These are phyloP conservation scores for Tapera naevia DNA, from an alignment of 2,797 vertebrate species.

Conservation along the genomic window DNA sequence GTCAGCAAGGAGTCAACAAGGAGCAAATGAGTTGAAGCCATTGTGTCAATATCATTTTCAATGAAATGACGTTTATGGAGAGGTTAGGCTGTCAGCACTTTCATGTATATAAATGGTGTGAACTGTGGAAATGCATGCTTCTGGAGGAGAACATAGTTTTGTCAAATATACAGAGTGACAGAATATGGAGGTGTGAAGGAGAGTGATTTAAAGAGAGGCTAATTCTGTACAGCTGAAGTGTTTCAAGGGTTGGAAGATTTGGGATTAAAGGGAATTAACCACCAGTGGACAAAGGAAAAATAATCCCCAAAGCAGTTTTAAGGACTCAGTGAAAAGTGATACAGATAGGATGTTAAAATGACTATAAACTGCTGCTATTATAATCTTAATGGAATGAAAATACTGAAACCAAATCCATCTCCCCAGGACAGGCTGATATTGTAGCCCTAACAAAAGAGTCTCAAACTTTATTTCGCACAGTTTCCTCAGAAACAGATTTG, in stretches of 20 bases:
- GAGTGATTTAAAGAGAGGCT: neutral
- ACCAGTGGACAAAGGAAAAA: conserved; percentile 17
- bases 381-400: neutral
- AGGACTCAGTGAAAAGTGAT: neutral
- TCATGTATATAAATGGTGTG: neutral
- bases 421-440: neutral
- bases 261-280: conserved; percentile 32
- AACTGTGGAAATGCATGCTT: neutral
- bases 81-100: neutral
- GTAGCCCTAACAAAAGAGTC: neutral
- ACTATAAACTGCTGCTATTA: conserved; percentile 10
- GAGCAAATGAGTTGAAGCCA: neutral
- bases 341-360: neutral
- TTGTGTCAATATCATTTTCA: neutral
- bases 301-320: conserved; percentile 39
- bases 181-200: neutral
- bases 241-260: conserved; percentile 13
- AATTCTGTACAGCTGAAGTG: neutral
- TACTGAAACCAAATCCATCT: neutral
- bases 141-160: neutral
- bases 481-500: neutral
- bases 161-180: neutral
- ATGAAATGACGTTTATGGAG: neutral
- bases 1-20: neutral
- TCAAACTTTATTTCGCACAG: neutral